These are phyloP conservation scores for Cephus nigrinus DNA, from an alignment of 2,888 invertebrate genomes.

Conservation along the genomic window DNA sequence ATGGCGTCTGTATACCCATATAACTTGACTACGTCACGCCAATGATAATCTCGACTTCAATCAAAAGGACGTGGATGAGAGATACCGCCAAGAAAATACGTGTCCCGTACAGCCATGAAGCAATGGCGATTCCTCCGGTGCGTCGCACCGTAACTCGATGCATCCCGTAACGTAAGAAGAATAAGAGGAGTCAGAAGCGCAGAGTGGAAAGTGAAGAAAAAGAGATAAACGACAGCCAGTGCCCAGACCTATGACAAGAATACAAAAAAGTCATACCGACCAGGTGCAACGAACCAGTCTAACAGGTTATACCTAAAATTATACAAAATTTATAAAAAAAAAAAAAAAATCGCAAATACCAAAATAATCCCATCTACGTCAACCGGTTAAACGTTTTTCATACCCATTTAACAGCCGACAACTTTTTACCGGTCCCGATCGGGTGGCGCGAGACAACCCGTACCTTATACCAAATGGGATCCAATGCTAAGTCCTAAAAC, in stretches of 20 bases:
- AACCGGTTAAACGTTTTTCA: not conserved
- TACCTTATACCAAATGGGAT: not conserved
- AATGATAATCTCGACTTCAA: not conserved
- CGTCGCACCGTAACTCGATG: not conserved
- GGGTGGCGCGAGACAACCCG: not conserved
- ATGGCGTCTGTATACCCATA: not conserved
- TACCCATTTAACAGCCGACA: not conserved
- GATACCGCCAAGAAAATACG: not conserved
- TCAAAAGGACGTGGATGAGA: not conserved
- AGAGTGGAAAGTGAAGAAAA: not conserved
- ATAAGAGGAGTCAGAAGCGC: not conserved
- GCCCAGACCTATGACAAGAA: slow-evolving; percentile 20
- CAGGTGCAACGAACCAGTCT: not conserved
- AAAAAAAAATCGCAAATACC: not conserved
- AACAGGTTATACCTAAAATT: not conserved
- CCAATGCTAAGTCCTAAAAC: not conserved
- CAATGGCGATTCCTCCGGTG: not conserved
- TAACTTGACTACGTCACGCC: not conserved
- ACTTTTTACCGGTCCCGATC: not conserved
- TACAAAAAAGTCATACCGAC: not conserved
- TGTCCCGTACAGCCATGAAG: not conserved
- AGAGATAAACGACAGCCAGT: slow-evolving; percentile 30
- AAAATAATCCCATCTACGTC: not conserved
- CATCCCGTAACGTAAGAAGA: not conserved
- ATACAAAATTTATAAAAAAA: not conserved